These are phyloP conservation scores for Flexamia atlantica DNA, from an alignment of 2,888 invertebrate genomes.

Conservation along the genomic window DNA sequence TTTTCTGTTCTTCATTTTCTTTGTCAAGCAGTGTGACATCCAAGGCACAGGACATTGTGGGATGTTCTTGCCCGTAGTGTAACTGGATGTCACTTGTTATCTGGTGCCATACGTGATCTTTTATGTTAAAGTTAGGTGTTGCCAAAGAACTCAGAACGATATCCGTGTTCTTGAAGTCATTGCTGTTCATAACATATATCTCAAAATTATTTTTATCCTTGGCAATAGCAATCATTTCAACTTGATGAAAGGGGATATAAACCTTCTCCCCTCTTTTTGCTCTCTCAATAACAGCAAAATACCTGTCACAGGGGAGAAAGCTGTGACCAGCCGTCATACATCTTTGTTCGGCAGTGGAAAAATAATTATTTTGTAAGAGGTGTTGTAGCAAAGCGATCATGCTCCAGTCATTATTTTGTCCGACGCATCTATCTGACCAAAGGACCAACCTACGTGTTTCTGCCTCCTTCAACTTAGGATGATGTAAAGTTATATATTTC, in stretches of 20 bases:
- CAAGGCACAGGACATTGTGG: slow-evolving; percentile 56
- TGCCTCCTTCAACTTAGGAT: neutral
- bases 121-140: slow-evolving; percentile 66
- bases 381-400: slow-evolving; percentile 64
- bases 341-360: slow-evolving; percentile 68
- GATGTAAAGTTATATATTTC: slow-evolving; percentile 58
- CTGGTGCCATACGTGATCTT: slow-evolving; percentile 66
- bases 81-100: slow-evolving; percentile 64
- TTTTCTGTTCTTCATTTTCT: slow-evolving; percentile 38
- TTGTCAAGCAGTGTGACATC: slow-evolving; percentile 15
- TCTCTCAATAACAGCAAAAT: slow-evolving; percentile 64
- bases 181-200: slow-evolving; percentile 54
- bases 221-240: slow-evolving; percentile 65
- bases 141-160: slow-evolving; percentile 59
- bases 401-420: slow-evolving; percentile 69
- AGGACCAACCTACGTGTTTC: slow-evolving; percentile 31
- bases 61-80: slow-evolving; percentile 35
- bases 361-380: slow-evolving; percentile 65
- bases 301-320: slow-evolving; percentile 68
- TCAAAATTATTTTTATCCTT: slow-evolving; percentile 62
- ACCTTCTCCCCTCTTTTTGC: slow-evolving; percentile 62
- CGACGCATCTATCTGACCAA: slow-evolving; percentile 69
- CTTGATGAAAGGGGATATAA: slow-evolving; percentile 66
- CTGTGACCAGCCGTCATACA: slow-evolving; percentile 68
- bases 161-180: slow-evolving; percentile 65